Percentiles rank a stretch among this genome's conserved stretches.
These are phyloP conservation scores for Novumbra hubbsi DNA, from an alignment of 2,797 vertebrate species.

Conservation along the genomic window DNA sequence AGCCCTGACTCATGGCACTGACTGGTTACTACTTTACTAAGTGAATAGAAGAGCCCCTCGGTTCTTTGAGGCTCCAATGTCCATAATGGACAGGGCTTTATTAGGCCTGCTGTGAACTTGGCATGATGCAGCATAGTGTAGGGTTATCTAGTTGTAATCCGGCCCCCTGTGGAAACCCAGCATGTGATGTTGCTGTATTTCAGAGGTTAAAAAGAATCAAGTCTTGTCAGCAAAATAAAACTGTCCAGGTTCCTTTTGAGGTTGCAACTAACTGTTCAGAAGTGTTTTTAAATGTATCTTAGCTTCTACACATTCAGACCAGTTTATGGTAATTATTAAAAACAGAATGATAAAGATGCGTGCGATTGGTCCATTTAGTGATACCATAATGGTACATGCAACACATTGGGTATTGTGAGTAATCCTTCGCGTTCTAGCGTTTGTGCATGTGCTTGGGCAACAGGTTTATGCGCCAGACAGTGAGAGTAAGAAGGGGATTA, in stretches of 20 bases:
- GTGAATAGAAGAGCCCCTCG: neutral
- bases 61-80: neutral
- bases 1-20: neutral
- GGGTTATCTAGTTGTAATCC: constrained; percentile 18
- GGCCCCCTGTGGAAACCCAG: neutral
- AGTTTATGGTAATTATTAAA: neutral
- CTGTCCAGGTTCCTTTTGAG: neutral
- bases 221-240: neutral
- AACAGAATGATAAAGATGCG: neutral
- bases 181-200: neutral
- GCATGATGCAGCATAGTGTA: constrained; percentile 2
- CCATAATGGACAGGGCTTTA: constrained; percentile 10
- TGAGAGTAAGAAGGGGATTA: constrained; percentile 12
- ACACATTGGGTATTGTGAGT: neutral
- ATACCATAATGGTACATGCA: neutral
- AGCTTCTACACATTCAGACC: neutral
- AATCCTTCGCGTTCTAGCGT: neutral
- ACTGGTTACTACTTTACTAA: neutral
- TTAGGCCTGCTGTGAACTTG: neutral
- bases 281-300: neutral
- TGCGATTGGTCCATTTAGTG: neutral
- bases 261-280: neutral
- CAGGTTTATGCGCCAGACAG: neutral
- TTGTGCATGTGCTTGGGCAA: neutral
- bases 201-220: neutral